phyloP scores from a whole-genome alignment of 2,113 vertebrate genomes.

The Harpagus bidentatus region DNA sequence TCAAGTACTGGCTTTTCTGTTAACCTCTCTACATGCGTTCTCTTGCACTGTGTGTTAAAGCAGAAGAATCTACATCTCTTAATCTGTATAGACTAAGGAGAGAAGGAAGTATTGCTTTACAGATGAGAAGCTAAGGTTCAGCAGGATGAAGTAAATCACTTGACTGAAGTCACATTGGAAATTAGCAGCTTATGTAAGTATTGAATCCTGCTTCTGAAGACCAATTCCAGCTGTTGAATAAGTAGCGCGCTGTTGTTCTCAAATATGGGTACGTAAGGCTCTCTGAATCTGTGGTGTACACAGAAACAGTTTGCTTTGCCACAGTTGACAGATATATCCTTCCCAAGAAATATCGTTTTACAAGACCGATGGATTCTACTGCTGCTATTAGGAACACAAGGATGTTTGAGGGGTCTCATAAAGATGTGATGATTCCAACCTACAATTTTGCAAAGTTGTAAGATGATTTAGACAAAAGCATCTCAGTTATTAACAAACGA shows the following conservation, averaged over 20 bases:
- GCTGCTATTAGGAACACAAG: not conserved
- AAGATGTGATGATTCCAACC: not conserved
- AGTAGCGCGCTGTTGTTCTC: not conserved
- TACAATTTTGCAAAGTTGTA: not conserved
- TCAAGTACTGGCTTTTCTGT: not conserved
- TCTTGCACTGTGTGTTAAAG: not conserved
- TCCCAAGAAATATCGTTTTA: not conserved
- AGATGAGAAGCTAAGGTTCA: not conserved
- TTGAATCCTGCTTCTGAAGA: not conserved
- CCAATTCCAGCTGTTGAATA: not conserved
- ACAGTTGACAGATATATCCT: not conserved
- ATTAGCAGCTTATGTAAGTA: not conserved
- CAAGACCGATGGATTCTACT: not conserved
- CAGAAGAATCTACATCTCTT: not conserved
- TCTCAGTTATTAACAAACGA: not conserved
- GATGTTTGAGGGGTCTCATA: not conserved
- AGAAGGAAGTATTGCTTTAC: not conserved
- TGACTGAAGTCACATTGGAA: not conserved
- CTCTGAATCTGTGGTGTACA: not conserved
- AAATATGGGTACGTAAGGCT: not conserved
- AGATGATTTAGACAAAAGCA: not conserved
- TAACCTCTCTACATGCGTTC: not conserved
- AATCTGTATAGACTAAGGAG: not conserved
- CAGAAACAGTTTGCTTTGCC: not conserved
- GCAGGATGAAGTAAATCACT: not conserved